These are phyloP conservation scores for Sceloporus undulatus DNA, from an alignment of 2,113 vertebrate genomes.

Conservation along the genomic window DNA sequence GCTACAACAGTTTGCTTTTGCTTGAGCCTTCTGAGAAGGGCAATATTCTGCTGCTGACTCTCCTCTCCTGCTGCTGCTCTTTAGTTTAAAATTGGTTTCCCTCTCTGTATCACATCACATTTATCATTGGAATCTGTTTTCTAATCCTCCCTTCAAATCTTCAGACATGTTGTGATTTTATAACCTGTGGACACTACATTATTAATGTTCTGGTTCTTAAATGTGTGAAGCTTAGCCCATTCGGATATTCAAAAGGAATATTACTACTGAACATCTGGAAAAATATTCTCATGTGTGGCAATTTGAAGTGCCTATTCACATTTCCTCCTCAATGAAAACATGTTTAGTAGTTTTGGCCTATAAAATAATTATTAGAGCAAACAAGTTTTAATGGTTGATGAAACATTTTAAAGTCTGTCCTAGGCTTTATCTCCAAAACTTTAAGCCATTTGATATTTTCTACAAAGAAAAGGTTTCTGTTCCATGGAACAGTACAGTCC, in stretches of 20 bases:
- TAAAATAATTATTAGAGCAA: slow-evolving; percentile 59
- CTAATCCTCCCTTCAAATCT: background rate
- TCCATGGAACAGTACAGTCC: slow-evolving; percentile 55
- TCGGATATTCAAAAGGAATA: slow-evolving; percentile 37
- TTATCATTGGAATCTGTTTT: slow-evolving; percentile 21
- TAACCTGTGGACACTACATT: slow-evolving; percentile 21
- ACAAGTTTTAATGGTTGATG: slow-evolving; percentile 65
- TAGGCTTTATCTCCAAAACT: slow-evolving; percentile 57
- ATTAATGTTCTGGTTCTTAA: background rate
- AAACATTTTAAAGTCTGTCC: slow-evolving; percentile 66
- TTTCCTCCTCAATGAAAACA: slow-evolving; percentile 36
- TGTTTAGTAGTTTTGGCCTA: background rate
- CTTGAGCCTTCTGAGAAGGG: too few relatives aligned
- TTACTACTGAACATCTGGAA: slow-evolving; percentile 45
- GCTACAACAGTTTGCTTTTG: too few relatives aligned
- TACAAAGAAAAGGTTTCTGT: slow-evolving; percentile 61
- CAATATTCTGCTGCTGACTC: too few relatives aligned
- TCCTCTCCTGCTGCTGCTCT: too few relatives aligned
- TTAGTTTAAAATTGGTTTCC: background rate
- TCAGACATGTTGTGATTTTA: slow-evolving; percentile 2
- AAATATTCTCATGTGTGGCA: slow-evolving; percentile 52
- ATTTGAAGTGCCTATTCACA: slow-evolving; percentile 56
- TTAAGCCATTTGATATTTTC: slow-evolving; percentile 70
- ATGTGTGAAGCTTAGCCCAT: slow-evolving; percentile 4
- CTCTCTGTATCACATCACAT: slow-evolving; percentile 34